Evolutionary conservation across 1,140 invertebrate species (phyloP).

Genomic region (Drosophila jambulina): DNA sequence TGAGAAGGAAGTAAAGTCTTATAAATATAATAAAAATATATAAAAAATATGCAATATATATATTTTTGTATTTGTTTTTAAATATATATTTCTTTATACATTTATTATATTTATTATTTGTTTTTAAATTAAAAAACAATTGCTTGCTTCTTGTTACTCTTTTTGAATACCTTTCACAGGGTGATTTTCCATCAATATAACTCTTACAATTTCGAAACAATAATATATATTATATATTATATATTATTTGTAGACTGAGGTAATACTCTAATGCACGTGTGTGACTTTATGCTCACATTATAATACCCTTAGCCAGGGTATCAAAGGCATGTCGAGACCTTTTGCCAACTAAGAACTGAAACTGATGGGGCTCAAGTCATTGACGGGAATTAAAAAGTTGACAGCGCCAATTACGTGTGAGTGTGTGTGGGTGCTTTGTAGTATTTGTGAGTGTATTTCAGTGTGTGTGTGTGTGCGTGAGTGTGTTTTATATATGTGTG

Average conservation of each 20-base stretch:
- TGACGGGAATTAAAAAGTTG: conserved; percentile 55
- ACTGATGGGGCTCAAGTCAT: conserved; percentile 50
- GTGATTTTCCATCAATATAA: neutral
- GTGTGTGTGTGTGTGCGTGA: neutral
- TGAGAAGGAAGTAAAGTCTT: neutral
- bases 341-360: conserved; percentile 22
- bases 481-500: neutral
- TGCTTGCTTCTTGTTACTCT: neutral
- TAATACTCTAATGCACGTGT: neutral
- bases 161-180: neutral
- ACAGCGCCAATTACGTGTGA: conserved; percentile 45
- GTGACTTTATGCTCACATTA: neutral
- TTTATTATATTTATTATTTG: neutral
- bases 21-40: too few relatives aligned
- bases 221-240: neutral
- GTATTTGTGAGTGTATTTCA: neutral
- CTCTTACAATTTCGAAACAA: neutral
- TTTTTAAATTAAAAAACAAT: neutral
- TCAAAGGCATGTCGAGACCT: conserved; percentile 18
- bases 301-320: conserved; percentile 23
- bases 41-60: neutral
- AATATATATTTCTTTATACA: neutral
- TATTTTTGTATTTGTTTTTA: neutral
- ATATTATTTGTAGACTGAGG: fast-evolving
- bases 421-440: conserved; percentile 21